These are phyloP conservation scores for Hippocampus kuda DNA, from an alignment of 2,797 vertebrate species.

Conservation along the genomic window DNA sequence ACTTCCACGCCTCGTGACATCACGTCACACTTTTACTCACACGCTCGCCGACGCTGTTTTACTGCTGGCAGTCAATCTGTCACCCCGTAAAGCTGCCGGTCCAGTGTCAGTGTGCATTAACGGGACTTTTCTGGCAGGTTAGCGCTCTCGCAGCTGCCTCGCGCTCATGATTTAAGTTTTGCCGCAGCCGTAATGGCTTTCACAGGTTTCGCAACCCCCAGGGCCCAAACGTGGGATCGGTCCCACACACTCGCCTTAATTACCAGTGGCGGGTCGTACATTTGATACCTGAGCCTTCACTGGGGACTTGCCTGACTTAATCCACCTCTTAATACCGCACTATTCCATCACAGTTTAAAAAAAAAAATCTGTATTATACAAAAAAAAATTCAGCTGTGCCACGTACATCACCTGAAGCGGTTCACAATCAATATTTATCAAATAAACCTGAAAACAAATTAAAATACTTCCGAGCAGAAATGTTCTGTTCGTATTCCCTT, in stretches of 20 bases:
- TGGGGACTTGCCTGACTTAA: not conserved
- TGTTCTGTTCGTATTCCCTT: too few relatives aligned
- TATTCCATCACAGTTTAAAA: too few relatives aligned
- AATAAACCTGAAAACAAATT: too few relatives aligned
- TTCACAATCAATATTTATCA: too few relatives aligned
- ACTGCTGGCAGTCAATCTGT: constrained; percentile 55
- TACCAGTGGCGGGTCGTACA: not conserved
- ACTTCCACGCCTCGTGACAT: constrained; percentile 38
- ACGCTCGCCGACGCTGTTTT: constrained; percentile 47
- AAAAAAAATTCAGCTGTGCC: not conserved
- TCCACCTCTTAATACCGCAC: not conserved
- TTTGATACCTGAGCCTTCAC: not conserved
- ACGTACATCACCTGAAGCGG: too few relatives aligned
- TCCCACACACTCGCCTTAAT: constrained; percentile 31
- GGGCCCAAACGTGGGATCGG: constrained; percentile 49
- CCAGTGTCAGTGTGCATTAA: constrained; percentile 30
- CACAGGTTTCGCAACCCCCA: constrained; percentile 31
- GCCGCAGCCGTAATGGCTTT: constrained; percentile 54
- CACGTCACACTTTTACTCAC: constrained; percentile 43
- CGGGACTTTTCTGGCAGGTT: constrained; percentile 54
- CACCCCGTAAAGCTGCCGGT: constrained; percentile 53
- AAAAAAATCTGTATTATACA: too few relatives aligned
- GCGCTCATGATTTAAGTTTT: constrained; percentile 47
- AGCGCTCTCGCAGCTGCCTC: constrained; percentile 52
- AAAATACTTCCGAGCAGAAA: too few relatives aligned